These are phyloP conservation scores for Yponomeuta malinellus DNA, from an alignment of 2,888 invertebrate species.

Conservation along the genomic window DNA sequence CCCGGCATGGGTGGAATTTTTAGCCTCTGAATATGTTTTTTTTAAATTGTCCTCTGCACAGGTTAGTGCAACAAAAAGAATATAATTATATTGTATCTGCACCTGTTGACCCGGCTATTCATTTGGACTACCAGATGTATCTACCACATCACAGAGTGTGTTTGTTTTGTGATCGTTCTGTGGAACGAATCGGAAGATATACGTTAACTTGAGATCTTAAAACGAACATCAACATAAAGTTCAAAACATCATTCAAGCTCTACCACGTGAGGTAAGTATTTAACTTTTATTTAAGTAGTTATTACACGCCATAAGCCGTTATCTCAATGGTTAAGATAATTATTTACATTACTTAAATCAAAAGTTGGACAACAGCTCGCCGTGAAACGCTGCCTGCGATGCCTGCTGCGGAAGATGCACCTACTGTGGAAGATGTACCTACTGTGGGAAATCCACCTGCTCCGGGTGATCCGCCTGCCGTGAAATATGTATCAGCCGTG, in stretches of 20 bases:
- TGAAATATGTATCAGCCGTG: constrained; percentile 14
- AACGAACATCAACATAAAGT: constrained; percentile 16
- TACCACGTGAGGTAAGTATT: constrained; percentile 17
- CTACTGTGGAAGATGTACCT: constrained; percentile 11
- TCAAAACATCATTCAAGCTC: constrained; percentile 18
- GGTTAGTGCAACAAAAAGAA: too few species aligned
- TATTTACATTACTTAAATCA: constrained; percentile 13
- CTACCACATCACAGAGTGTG: constrained; percentile 18
- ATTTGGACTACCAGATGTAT: constrained; percentile 17
- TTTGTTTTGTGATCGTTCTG: constrained; percentile 17
- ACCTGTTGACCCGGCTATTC: constrained; percentile 17
- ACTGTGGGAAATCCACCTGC: neutral
- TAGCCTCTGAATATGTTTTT: too few species aligned
- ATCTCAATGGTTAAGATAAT: constrained; percentile 16
- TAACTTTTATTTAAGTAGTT: constrained; percentile 12
- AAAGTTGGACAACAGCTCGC: constrained; percentile 17
- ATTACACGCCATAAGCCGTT: constrained; percentile 16
- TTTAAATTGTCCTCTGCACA: too few species aligned
- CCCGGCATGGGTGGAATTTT: too few species aligned
- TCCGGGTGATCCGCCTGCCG: constrained; percentile 15
- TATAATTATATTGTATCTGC: constrained; percentile 12
- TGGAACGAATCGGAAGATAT: constrained; percentile 17
- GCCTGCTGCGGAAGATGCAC: constrained; percentile 13
- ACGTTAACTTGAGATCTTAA: constrained; percentile 16
- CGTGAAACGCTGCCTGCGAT: constrained; percentile 13